These are phyloP conservation scores for Erebia ligea DNA, from an alignment of 2,888 invertebrate species.

Conservation along the genomic window DNA sequence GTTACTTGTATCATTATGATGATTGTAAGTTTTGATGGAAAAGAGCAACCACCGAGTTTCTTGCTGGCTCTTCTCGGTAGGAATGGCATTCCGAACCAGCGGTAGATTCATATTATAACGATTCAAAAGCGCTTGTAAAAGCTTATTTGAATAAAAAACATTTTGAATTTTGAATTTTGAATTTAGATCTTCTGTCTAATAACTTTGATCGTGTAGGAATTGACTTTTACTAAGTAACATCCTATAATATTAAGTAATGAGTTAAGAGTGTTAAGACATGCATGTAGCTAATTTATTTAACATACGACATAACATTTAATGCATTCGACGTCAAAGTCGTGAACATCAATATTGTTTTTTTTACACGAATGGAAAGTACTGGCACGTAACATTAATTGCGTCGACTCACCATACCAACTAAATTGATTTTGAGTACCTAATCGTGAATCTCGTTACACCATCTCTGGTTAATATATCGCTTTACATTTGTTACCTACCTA, in stretches of 20 bases:
- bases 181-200: too few species aligned
- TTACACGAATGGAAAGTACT: conserved; percentile 63
- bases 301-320: conserved; percentile 66
- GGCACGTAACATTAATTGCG: conserved; percentile 72
- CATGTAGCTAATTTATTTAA: conserved; percentile 66
- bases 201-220: conserved; percentile 25
- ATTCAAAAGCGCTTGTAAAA: too few species aligned
- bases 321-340: conserved; percentile 67
- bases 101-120: too few species aligned
- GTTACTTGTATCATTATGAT: too few species aligned
- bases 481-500: conserved; percentile 60
- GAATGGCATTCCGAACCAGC: too few species aligned
- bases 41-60: too few species aligned
- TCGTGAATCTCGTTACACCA: conserved; percentile 61
- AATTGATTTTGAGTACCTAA: conserved; percentile 74
- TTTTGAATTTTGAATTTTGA: too few species aligned
- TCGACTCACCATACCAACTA: conserved; percentile 62
- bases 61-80: too few species aligned
- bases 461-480: conserved; percentile 65
- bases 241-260: conserved; percentile 34
- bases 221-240: conserved; percentile 37
- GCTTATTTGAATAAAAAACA: too few species aligned
- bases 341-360: conserved; percentile 68
- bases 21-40: too few species aligned
- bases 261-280: conserved; percentile 53